A percentile compares a stretch with the other conserved stretches of the same genome.
Conservation (phyloP, 2,113 vertebrate species). For the Mesoclemmys tuberculata region DNA sequence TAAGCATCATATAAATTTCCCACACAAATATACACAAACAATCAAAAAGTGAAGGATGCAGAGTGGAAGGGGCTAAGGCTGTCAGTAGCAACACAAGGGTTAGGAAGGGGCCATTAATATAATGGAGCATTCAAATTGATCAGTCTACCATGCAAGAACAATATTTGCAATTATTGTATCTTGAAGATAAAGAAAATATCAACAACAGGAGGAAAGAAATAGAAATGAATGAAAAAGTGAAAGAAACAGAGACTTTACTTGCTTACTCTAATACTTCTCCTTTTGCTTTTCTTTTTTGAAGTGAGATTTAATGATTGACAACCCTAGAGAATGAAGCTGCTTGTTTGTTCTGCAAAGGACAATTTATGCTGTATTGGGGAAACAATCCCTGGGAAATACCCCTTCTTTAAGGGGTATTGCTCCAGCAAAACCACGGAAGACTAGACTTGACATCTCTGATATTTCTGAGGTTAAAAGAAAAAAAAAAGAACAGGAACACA, state of each 20-base stretch:
- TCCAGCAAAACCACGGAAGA: not conserved
- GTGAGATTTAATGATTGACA: not conserved
- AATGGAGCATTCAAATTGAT: not conserved
- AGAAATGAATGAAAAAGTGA: not conserved
- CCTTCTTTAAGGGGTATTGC: not conserved
- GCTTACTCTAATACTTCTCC: not conserved
- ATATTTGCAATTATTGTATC: not conserved
- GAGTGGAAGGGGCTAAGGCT: not conserved
- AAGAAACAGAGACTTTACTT: not conserved
- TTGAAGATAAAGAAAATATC: not conserved
- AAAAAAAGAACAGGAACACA: not conserved
- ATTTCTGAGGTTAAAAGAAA: not conserved
- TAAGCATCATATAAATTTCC: constrained; percentile 16
- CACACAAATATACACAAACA: not conserved
- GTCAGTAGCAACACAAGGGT: not conserved
- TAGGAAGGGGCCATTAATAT: not conserved
- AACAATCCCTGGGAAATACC: not conserved
- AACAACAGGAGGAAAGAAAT: not conserved
- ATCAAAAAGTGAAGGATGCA: not conserved
- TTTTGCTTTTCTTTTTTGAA: not conserved
- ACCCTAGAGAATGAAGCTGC: not conserved
- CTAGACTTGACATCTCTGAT: not conserved
- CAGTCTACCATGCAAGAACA: fast-evolving
- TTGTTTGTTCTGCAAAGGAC: not conserved
- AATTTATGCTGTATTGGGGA: fast-evolving